Evolutionary conservation across 2,888 invertebrate genomes (phyloP).

Genomic region (Agriopis marginaria): DNA sequence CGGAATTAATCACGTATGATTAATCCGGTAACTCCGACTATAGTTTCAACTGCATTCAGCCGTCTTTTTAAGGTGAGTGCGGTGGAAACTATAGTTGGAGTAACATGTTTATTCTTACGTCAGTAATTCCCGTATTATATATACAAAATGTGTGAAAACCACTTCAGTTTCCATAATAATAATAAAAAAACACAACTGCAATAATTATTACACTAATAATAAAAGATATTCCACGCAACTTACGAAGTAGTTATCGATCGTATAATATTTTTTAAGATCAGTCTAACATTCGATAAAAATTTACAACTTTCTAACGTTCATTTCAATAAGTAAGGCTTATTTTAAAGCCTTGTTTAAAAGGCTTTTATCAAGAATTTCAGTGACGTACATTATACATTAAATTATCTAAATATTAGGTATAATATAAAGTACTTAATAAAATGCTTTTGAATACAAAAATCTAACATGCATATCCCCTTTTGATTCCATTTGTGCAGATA

Average conservation of each 20-base stretch:
- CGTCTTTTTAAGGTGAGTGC: too few relatives aligned
- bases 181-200: constrained; percentile 36
- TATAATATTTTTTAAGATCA: constrained; percentile 84
- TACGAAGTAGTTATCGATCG: constrained; percentile 68
- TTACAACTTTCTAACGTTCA: constrained; percentile 62
- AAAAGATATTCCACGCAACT: constrained; percentile 74
- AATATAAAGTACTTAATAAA: constrained; percentile 25
- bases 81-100: too few relatives aligned
- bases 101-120: too few relatives aligned
- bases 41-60: too few relatives aligned
- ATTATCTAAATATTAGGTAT: constrained; percentile 33
- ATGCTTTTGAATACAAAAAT: constrained; percentile 30
- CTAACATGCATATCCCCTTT: constrained; percentile 27
- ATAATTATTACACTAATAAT: constrained; percentile 51
- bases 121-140: too few relatives aligned
- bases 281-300: constrained; percentile 85
- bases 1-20: too few relatives aligned
- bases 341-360: constrained; percentile 50
- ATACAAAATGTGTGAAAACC: too few relatives aligned
- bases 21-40: not conserved
- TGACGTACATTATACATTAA: constrained; percentile 49
- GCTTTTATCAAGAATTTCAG: constrained; percentile 49
- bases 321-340: constrained; percentile 69
- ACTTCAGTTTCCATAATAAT: too few relatives aligned
- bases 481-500: constrained; percentile 32